Percentiles rank a stretch among this genome's conserved stretches.
phyloP scores from a whole-genome alignment of 2,113 vertebrate genomes.

The Halichoeres trimaculatus region DNA sequence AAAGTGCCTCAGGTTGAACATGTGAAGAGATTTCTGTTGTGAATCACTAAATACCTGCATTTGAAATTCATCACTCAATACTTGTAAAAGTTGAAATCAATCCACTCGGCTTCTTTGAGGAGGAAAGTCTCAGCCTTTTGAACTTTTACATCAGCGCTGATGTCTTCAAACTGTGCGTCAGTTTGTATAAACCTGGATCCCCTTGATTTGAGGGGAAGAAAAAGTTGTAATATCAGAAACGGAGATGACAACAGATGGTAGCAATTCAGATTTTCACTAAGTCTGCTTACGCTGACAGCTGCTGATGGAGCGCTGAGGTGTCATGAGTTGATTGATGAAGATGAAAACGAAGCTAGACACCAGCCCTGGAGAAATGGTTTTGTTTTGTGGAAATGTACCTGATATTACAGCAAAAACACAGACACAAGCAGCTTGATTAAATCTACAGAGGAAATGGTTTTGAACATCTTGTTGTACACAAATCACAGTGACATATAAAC shows the following conservation, averaged over 20 bases:
- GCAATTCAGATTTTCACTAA: not conserved
- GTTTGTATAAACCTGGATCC: conserved; percentile 1
- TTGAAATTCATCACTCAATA: conserved; percentile 6
- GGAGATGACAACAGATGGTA: conserved; percentile 24
- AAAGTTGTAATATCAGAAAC: not conserved
- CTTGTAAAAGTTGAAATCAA: conserved; percentile 23
- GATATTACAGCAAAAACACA: not conserved
- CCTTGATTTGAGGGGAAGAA: not conserved
- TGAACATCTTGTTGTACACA: too few species aligned
- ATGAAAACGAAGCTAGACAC: conserved; percentile 1
- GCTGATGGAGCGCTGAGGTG: not conserved
- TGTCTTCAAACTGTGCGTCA: not conserved
- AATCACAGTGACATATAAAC: too few species aligned
- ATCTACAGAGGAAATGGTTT: not conserved
- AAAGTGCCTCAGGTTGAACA: conserved; percentile 41
- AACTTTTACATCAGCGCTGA: not conserved
- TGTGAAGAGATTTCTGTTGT: not conserved
- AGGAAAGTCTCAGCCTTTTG: not conserved
- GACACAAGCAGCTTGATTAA: not conserved
- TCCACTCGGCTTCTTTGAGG: not conserved
- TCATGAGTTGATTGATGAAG: conserved; percentile 15
- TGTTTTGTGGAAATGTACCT: not conserved
- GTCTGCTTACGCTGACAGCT: conserved; percentile 5
- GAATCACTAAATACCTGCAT: conserved; percentile 1
- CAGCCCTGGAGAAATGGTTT: not conserved